Percentiles rank a stretch among this genome's conserved stretches.
Conservation (phyloP, 37 sponge, comb jelly and placozoan species). For the Theonella swinhoei region DNA sequence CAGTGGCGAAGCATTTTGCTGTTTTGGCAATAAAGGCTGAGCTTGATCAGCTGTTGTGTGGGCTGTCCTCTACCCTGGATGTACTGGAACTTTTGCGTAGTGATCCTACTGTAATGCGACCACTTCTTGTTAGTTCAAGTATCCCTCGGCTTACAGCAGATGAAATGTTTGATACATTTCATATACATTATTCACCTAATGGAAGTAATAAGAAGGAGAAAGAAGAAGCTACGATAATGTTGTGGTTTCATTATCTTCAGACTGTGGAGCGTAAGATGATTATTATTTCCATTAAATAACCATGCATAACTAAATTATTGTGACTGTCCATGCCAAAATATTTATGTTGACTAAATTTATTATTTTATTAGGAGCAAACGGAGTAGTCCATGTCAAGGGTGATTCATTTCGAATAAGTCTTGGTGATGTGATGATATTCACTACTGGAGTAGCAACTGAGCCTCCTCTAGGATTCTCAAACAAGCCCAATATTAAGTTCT, state of each 20-base stretch:
- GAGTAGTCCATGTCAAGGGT: too few relatives aligned
- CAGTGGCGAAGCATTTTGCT: too few relatives aligned
- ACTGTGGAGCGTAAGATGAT: too few relatives aligned
- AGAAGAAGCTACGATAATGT: not conserved
- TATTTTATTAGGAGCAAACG: slow-evolving; percentile 9
- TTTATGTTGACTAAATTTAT: too few relatives aligned
- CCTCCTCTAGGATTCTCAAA: slow-evolving; percentile 12
- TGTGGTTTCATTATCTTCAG: not conserved
- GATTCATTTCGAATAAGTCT: too few relatives aligned
- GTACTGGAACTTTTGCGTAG: not conserved
- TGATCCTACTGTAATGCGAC: not conserved
- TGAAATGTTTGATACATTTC: not conserved
- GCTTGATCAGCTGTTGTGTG: slow-evolving; percentile 4
- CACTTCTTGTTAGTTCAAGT: not conserved
- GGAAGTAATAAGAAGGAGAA: not conserved
- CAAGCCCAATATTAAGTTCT: not conserved
- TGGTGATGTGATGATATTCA: too few relatives aligned
- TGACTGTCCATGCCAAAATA: too few relatives aligned
- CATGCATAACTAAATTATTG: too few relatives aligned
- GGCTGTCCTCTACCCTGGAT: not conserved
- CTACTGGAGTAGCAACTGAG: slow-evolving; percentile 9
- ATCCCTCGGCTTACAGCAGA: not conserved
- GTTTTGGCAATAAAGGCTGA: too few relatives aligned
- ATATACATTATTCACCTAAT: not conserved
- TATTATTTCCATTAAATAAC: too few relatives aligned